phyloP scores from a whole-genome alignment of 1,140 invertebrate genomes.

The Micrasema minimum region DNA sequence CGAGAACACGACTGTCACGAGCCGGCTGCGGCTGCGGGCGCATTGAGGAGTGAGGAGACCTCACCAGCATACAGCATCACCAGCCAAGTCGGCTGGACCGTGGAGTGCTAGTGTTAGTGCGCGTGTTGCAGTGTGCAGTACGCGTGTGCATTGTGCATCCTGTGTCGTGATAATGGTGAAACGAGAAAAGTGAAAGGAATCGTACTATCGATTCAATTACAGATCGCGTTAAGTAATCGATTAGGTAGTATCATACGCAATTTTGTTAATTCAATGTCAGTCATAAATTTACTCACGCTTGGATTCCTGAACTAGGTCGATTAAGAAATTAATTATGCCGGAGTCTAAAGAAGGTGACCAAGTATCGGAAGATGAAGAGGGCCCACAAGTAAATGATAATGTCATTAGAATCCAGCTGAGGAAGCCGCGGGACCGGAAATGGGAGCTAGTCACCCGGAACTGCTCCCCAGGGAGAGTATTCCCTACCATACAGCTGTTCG shows the following conservation, averaged over 20 bases:
- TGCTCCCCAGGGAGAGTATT: conserved; percentile 62
- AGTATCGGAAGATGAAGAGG: conserved; percentile 61
- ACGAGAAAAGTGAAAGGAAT: conserved; percentile 14
- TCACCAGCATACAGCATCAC: too few relatives aligned
- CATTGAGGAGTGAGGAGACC: conserved; percentile 2
- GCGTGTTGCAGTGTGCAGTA: background rate
- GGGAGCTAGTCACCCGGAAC: conserved; percentile 65
- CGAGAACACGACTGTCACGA: conserved; percentile 46
- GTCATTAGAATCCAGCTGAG: conserved; percentile 65
- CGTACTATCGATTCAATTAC: background rate
- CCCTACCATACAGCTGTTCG: conserved; percentile 66
- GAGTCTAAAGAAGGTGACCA: conserved; percentile 52
- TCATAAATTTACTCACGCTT: too few relatives aligned
- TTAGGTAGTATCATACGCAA: background rate
- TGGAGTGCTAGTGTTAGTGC: background rate
- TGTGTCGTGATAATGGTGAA: background rate
- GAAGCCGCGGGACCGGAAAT: conserved; percentile 63
- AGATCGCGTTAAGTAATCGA: background rate
- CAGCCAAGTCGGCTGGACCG: background rate
- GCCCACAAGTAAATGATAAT: conserved; percentile 64
- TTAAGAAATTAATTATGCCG: too few relatives aligned
- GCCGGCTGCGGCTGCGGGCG: background rate
- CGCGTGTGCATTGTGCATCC: conserved; percentile 2
- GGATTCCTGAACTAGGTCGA: too few relatives aligned
- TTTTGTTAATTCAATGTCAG: background rate